These are phyloP conservation scores for Scortum barcoo DNA, from an alignment of 2,113 vertebrate species.

Conservation along the genomic window DNA sequence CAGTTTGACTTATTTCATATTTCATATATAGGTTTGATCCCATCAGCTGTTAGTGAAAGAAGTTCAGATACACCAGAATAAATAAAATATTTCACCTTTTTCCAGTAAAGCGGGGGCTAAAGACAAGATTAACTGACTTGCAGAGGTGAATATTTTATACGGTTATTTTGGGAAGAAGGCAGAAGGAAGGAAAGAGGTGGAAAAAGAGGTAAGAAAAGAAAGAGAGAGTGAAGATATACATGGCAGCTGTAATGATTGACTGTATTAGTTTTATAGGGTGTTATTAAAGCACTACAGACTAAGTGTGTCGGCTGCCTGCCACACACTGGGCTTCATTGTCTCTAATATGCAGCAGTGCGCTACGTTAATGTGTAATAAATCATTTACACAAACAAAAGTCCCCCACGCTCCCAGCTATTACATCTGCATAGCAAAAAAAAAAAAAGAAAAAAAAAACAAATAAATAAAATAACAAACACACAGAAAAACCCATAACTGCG, in stretches of 20 bases:
- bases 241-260: conserved; percentile 47
- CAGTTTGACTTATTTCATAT: conserved; percentile 12
- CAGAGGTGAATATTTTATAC: conserved; percentile 20
- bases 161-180: conserved; percentile 18
- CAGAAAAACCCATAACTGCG: conserved; percentile 52
- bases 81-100: conserved; percentile 55
- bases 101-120: conserved; percentile 41
- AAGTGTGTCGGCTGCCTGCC: conserved; percentile 46
- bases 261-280: conserved; percentile 58
- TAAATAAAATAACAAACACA: conserved; percentile 74
- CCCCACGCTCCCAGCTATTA: conserved; percentile 45
- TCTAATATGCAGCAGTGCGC: conserved; percentile 78
- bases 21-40: background rate
- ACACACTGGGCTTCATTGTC: conserved; percentile 54
- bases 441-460: conserved; percentile 66
- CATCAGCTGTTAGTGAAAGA: conserved; percentile 16
- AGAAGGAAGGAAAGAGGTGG: conserved; percentile 42
- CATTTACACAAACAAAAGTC: conserved; percentile 56
- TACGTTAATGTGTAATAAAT: conserved; percentile 63
- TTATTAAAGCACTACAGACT: conserved; percentile 79
- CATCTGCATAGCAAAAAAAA: conserved; percentile 78
- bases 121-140: conserved; percentile 71
- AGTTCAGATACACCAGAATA: conserved; percentile 54
- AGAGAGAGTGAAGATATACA: conserved; percentile 52
- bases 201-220: conserved; percentile 55